Percentiles rank a stretch among this genome's conserved stretches.
phyloP scores from a whole-genome alignment of 1,140 invertebrate species.

The Planococcus citri region DNA sequence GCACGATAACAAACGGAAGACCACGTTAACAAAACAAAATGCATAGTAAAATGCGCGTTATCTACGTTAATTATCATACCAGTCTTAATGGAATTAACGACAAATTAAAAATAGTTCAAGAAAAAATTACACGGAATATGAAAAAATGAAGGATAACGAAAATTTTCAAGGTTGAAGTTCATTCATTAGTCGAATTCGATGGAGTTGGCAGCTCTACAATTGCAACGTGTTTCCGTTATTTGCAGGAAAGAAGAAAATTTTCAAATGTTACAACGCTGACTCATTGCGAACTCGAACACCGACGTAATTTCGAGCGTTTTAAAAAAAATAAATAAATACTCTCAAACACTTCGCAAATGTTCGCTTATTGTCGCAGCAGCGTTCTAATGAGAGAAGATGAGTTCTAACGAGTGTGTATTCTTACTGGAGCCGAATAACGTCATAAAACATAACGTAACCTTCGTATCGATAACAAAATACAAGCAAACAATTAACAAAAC shows the following conservation, averaged over 20 bases:
- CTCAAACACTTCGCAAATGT: background rate
- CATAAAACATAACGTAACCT: background rate
- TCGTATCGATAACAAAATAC: background rate
- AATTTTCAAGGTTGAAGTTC: background rate
- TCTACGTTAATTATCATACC: background rate
- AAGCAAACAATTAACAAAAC: background rate
- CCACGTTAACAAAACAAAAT: background rate
- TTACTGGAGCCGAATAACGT: background rate
- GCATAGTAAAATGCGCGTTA: background rate
- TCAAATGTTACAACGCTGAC: background rate
- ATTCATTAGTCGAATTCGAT: background rate
- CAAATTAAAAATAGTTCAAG: background rate
- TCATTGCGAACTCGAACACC: background rate
- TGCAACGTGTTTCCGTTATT: background rate
- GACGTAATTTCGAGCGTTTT: background rate
- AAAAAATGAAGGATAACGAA: background rate
- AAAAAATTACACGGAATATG: background rate
- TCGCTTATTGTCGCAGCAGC: background rate
- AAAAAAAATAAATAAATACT: background rate
- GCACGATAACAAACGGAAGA: background rate
- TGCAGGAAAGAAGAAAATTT: background rate
- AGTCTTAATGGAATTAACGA: background rate
- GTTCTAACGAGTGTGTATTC: background rate
- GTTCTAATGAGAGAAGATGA: background rate
- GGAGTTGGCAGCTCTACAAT: background rate